Evolutionary conservation across 2,113 vertebrate genomes (phyloP).

Genomic region (Anser cygnoides): DNA sequence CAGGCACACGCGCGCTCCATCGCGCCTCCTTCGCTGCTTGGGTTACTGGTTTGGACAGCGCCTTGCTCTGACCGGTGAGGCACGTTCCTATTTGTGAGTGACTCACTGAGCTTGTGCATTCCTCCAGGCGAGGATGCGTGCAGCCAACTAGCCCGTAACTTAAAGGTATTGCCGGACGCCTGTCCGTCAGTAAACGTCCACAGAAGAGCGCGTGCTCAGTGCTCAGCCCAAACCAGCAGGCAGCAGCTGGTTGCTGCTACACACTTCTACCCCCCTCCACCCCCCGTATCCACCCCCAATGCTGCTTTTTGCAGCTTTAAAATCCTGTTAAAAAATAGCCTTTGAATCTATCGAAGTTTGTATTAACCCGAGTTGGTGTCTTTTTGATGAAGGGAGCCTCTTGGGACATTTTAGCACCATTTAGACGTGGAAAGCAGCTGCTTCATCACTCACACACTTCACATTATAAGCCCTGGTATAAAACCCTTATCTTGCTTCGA

Average conservation of each 20-base stretch:
- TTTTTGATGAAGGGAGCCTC: background rate
- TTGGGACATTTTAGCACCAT: background rate
- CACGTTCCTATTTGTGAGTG: too few species aligned
- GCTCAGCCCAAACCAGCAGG: background rate
- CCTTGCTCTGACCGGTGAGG: too few species aligned
- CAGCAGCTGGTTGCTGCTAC: background rate
- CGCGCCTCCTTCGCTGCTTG: too few species aligned
- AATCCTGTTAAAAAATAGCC: background rate
- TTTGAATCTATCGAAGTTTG: fast-evolving
- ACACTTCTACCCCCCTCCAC: too few species aligned
- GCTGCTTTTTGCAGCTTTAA: background rate
- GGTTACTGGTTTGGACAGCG: too few species aligned
- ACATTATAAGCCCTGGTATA: background rate
- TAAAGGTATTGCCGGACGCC: background rate
- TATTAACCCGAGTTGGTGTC: fast-evolving
- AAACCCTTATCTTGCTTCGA: fast-evolving
- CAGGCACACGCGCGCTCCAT: too few species aligned
- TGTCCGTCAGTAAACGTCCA: background rate
- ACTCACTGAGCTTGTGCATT: too few species aligned
- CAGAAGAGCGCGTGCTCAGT: too few species aligned
- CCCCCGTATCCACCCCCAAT: too few species aligned
- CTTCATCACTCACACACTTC: background rate
- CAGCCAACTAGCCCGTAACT: background rate
- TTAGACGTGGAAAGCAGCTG: background rate
- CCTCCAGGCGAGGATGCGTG: too few species aligned